Percentiles rank a stretch among this genome's conserved stretches.
These are phyloP conservation scores for Electrona antarctica DNA, from an alignment of 2,113 vertebrate species.

Conservation along the genomic window DNA sequence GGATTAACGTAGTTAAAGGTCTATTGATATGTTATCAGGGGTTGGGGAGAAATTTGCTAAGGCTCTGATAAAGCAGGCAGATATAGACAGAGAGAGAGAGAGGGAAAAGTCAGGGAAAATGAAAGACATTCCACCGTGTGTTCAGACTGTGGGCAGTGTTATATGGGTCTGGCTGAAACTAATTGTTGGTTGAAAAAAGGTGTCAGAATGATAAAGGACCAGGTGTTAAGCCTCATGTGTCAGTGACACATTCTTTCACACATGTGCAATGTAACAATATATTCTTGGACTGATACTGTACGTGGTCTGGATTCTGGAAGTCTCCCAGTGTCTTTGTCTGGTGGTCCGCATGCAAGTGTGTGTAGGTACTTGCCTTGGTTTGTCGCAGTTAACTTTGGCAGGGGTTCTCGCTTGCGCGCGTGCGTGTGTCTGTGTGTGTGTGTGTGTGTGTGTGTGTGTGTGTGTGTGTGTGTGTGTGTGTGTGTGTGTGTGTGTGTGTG, in stretches of 20 bases:
- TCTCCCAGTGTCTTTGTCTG: background rate
- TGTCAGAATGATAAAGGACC: constrained; percentile 7
- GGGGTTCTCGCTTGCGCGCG: background rate
- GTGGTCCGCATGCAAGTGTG: too few species aligned
- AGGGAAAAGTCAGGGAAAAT: background rate
- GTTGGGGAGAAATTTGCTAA: background rate
- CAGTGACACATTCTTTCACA: background rate
- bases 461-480: background rate
- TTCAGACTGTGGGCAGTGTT: background rate
- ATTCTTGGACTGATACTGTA: too few species aligned
- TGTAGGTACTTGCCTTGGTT: background rate
- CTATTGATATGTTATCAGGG: background rate
- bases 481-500: background rate
- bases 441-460: background rate
- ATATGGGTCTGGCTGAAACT: background rate
- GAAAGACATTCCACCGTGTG: constrained; percentile 6
- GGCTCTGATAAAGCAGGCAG: constrained; percentile 1
- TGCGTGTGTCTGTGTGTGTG: background rate
- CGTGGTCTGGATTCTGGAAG: too few species aligned
- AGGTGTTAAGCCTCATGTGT: background rate
- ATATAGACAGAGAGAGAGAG: background rate
- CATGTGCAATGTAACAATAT: background rate
- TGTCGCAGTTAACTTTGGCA: background rate
- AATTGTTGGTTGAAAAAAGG: background rate
- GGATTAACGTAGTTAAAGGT: constrained; percentile 6